phyloP scores from a whole-genome alignment of 2,113 vertebrate species.

The Alethe castanea region DNA sequence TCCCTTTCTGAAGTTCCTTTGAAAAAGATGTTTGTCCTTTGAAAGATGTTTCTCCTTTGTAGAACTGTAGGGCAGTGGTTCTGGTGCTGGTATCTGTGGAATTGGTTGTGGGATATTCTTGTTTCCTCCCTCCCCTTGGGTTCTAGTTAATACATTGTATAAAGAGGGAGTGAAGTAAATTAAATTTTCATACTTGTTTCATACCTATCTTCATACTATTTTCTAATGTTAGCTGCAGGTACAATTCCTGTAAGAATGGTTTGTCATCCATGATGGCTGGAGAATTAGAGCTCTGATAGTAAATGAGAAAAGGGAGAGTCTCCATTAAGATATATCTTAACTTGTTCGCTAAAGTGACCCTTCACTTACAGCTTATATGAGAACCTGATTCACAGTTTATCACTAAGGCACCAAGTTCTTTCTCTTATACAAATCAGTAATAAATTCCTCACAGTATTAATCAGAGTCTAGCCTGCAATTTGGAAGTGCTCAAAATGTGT shows the following conservation, averaged over 20 bases:
- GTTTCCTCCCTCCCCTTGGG: background rate
- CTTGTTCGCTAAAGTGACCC: background rate
- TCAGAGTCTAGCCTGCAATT: background rate
- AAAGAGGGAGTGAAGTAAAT: background rate
- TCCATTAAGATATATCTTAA: background rate
- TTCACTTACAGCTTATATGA: background rate
- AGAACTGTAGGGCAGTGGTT: background rate
- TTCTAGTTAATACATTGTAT: background rate
- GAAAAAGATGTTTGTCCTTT: background rate
- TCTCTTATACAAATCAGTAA: background rate
- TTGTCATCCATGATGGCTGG: background rate
- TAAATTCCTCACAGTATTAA: background rate
- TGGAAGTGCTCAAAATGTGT: background rate
- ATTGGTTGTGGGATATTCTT: background rate
- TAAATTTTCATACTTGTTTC: background rate
- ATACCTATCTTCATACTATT: background rate
- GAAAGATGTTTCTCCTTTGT: background rate
- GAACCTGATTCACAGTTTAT: background rate
- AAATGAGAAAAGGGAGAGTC: background rate
- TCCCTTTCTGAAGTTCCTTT: background rate
- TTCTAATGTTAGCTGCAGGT: background rate
- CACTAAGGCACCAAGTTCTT: background rate
- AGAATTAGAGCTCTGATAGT: background rate
- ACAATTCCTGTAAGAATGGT: background rate
- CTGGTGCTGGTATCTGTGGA: background rate